A percentile compares a stretch with the other conserved stretches of the same genome.
Conservation (phyloP, 1,140 invertebrate species). For the Cotesia vestalis region DNA sequence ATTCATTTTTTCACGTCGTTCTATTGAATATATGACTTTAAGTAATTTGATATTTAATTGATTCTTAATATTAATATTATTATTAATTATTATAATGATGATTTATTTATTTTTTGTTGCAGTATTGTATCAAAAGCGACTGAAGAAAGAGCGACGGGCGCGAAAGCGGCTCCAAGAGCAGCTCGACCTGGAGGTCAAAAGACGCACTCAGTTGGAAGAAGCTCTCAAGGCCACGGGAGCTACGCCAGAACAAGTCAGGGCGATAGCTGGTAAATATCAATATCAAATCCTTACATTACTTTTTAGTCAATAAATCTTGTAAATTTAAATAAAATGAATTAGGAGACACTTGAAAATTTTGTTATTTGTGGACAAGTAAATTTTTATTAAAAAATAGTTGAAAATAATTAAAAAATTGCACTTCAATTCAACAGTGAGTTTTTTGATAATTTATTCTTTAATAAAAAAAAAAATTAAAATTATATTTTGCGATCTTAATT, state of each 20-base stretch:
- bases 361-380: too few species aligned
- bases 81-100: not conserved
- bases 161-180: constrained; percentile 85
- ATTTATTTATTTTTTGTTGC: constrained; percentile 60
- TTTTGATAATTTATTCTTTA: too few species aligned
- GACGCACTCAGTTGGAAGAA: constrained; percentile 80
- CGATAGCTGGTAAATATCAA: constrained; percentile 75
- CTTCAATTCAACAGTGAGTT: too few species aligned
- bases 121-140: constrained; percentile 87
- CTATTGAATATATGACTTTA: not conserved
- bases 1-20: too few species aligned
- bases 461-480: too few species aligned
- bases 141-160: constrained; percentile 85
- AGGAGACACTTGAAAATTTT: too few species aligned
- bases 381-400: too few species aligned
- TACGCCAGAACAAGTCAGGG: constrained; percentile 77
- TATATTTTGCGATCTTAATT: too few species aligned
- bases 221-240: constrained; percentile 81
- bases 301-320: too few species aligned
- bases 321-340: too few species aligned
- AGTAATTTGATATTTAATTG: not conserved
- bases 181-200: constrained; percentile 80
- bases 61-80: not conserved
- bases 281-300: not conserved
- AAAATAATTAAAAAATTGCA: too few species aligned